Evolutionary conservation across 1,140 invertebrate species (phyloP), one percentile per base, ranked within the genome.

Genomic region (Eciton burchellii): DNA sequence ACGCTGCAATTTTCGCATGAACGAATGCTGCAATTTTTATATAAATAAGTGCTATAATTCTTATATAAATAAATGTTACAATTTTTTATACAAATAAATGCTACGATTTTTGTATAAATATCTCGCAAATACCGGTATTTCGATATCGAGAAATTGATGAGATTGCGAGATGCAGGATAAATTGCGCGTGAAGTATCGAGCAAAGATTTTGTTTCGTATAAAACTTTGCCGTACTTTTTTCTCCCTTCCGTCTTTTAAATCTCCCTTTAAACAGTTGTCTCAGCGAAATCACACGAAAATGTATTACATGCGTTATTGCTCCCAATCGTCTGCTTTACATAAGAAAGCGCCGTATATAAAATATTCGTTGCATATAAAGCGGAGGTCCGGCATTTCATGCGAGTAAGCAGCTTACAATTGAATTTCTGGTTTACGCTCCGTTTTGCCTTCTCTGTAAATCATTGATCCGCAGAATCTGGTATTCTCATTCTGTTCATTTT

Each of bases 151-250:
- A 21, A 71, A 1, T 71, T 41, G 21, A 57, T 6, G 6, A 49
- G 62, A 74, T 41, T 63, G 49, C 63, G 3, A 63, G 63, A 52
- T 41, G 3, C 16, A 8, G 6, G 19, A 62, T 49, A 62, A 47
- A 76, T 62, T n/a, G 45, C 19, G 26, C 11, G 60, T 76, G 63
- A 41, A 74, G 62, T 9, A 49, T 63, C 14, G 29, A 49, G 12
- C 12, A 62, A 35, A 63, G 19, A 63, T 4, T 52, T 49, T 63
- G 4, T 63, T 71, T 0, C 1, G n/a, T 19, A 16, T 14, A 24
- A 35, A 35, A 3, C 6, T 35, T 2, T 35, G 35, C 35, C 35
- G 0, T 49, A 63, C 63, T 74, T 56, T 54, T 16, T 11, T n/a
- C 6, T 71, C 4, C 21, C 14, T 52, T 12, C 16, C 35, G 16